phyloP scores from a whole-genome alignment of 2,113 vertebrate species.

The Diphyllodes magnificus region DNA sequence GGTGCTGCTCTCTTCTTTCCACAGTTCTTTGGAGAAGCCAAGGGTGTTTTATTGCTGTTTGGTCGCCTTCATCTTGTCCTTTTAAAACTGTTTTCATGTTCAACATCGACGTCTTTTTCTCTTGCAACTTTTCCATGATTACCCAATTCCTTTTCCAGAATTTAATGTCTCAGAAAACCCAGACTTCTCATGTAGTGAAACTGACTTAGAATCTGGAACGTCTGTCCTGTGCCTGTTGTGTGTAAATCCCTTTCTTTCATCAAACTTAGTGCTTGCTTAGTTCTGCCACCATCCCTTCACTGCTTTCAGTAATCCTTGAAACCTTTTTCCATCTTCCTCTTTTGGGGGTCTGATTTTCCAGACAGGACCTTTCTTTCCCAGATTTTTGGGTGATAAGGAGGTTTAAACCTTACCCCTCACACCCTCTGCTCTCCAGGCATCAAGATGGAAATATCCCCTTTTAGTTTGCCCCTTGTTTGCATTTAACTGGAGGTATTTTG shows the following conservation, averaged over 20 bases:
- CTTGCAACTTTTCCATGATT: neutral
- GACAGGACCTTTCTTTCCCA: neutral
- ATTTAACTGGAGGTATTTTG: neutral
- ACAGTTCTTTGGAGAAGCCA: neutral
- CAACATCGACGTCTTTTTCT: neutral
- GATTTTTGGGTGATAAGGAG: neutral
- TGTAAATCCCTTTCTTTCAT: neutral
- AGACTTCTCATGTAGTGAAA: neutral
- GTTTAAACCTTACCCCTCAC: neutral
- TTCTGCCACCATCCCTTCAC: neutral
- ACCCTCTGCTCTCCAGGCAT: neutral
- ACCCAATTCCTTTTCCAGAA: neutral
- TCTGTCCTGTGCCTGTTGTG: neutral
- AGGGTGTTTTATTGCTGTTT: neutral
- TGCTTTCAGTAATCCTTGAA: neutral
- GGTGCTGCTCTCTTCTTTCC: neutral
- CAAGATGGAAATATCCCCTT: neutral
- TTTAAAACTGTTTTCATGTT: neutral
- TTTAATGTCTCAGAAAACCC: neutral
- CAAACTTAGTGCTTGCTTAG: neutral
- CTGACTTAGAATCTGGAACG: neutral
- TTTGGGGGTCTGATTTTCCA: neutral
- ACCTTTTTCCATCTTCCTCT: neutral
- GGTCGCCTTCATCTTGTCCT: neutral
- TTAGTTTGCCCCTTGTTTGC: neutral